Conservation (phyloP, 1,140 invertebrate genomes). For the Eupristina koningsbergeri region DNA sequence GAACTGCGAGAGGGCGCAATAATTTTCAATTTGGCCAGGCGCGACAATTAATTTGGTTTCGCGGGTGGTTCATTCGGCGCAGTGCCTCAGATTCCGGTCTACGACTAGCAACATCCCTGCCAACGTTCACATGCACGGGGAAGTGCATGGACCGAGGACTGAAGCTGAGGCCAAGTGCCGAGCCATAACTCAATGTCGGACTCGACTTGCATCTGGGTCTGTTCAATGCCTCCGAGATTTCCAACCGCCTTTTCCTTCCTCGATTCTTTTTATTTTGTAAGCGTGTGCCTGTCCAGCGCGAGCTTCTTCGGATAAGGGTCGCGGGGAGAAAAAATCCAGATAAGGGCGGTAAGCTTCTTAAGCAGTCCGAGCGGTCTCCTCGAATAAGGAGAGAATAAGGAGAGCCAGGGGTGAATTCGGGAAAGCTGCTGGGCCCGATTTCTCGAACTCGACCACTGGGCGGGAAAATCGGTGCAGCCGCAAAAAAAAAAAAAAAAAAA, state of each 20-base stretch:
- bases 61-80: background rate
- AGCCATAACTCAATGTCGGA: background rate
- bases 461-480: slow-evolving; percentile 56
- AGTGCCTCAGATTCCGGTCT: too few relatives aligned
- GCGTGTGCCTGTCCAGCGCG: too few relatives aligned
- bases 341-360: slow-evolving; percentile 4
- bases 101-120: background rate
- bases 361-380: background rate
- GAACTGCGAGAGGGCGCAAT: slow-evolving; percentile 4
- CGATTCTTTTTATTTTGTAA: background rate
- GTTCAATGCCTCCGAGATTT: background rate
- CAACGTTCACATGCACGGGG: background rate
- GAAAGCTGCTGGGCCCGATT: background rate
- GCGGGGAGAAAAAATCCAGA: background rate
- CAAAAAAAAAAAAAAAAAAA: slow-evolving; percentile 50
- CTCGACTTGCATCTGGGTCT: background rate
- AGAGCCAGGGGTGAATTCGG: background rate
- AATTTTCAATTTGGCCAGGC: slow-evolving; percentile 39
- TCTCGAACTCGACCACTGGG: slow-evolving; percentile 52
- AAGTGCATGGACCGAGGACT: background rate
- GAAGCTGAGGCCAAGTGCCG: background rate
- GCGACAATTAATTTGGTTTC: slow-evolving; percentile 25
- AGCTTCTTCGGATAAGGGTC: background rate
- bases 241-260: background rate
- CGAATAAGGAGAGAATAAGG: background rate